phyloP scores from a whole-genome alignment of 2,113 vertebrate species.

The Phasianus colchicus region DNA sequence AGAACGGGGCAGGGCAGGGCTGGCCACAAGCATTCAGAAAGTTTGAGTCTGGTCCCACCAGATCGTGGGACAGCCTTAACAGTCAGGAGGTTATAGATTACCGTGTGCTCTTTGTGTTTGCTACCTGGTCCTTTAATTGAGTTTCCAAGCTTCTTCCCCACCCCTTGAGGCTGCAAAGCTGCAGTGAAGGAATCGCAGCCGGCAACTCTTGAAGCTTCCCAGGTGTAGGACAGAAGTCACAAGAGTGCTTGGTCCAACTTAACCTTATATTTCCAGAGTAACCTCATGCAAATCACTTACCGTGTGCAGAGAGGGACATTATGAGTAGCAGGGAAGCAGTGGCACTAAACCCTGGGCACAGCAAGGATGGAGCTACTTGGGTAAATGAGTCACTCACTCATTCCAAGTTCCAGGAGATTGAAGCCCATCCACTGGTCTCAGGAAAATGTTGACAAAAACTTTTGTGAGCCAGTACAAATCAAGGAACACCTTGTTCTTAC shows the following conservation, averaged over 20 bases:
- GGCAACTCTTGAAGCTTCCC: neutral
- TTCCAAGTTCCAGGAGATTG: neutral
- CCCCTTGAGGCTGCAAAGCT: fast-evolving
- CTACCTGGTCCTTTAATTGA: neutral
- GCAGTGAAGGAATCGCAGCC: neutral
- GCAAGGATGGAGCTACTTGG: neutral
- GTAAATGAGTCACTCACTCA: fast-evolving
- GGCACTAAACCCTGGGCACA: neutral
- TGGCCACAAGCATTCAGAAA: neutral
- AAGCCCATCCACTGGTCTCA: neutral
- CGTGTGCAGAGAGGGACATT: neutral
- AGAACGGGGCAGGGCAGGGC: neutral
- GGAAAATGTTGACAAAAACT: neutral
- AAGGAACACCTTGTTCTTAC: neutral
- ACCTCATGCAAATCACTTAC: neutral
- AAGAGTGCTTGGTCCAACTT: neutral
- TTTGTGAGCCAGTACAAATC: neutral
- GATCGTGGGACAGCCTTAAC: neutral
- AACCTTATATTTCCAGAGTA: neutral
- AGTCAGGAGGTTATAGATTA: neutral
- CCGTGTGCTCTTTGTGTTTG: neutral
- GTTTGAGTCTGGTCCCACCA: neutral
- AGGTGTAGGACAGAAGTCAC: neutral
- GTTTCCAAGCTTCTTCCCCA: neutral
- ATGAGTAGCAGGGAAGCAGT: neutral